Evolutionary conservation across 2,797 vertebrate genomes (phyloP).

Genomic region (Manis javanica): DNA sequence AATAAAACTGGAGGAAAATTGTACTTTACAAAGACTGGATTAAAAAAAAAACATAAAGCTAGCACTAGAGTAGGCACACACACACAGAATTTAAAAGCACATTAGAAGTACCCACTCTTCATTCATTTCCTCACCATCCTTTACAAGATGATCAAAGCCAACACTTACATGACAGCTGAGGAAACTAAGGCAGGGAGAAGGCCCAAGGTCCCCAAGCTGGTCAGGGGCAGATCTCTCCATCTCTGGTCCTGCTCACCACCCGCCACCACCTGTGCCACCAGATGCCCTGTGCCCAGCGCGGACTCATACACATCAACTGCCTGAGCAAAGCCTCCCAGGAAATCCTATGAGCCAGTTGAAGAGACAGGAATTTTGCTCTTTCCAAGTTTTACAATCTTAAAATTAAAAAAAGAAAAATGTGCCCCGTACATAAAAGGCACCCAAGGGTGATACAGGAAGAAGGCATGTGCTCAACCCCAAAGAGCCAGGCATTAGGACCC

Average conservation of each 20-base stretch:
- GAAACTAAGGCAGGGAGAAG: not conserved
- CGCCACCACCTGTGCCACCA: not conserved
- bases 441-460: not conserved
- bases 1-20: not conserved
- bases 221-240: accelerated
- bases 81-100: not conserved
- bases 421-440: not conserved
- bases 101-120: not conserved
- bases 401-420: not conserved
- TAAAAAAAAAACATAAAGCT: not conserved
- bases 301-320: not conserved
- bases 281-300: not conserved
- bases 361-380: not conserved
- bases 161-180: accelerated
- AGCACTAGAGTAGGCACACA: not conserved
- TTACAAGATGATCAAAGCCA: not conserved
- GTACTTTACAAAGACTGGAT: not conserved
- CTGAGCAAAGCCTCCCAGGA: not conserved
- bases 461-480: not conserved
- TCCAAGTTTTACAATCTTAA: not conserved
- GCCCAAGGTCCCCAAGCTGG: too few relatives aligned
- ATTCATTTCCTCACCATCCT: not conserved
- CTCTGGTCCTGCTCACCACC: not conserved
- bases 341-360: not conserved
- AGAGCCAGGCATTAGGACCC: accelerated